A percentile compares a stretch with the other conserved stretches of the same genome.
phyloP scores from a whole-genome alignment of 2,797 vertebrate species.

The Chelidonichthys spinosus region DNA sequence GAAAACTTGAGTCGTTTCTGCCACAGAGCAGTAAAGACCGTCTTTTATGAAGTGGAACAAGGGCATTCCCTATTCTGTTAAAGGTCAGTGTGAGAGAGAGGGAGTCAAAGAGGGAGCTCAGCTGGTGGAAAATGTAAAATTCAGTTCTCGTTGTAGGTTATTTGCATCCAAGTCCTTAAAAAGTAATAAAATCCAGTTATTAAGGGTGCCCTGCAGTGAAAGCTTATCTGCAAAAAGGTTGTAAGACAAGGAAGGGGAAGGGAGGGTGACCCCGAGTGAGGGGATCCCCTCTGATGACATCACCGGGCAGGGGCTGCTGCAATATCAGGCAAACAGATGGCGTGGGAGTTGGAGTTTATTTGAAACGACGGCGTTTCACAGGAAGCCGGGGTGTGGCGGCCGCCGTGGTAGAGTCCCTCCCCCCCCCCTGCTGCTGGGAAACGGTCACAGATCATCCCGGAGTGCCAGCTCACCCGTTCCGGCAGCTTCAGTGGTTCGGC shows the following conservation, averaged over 20 bases:
- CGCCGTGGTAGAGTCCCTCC: constrained; percentile 48
- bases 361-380: constrained; percentile 23
- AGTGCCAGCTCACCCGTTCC: constrained; percentile 72
- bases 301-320: constrained; percentile 32
- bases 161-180: background rate
- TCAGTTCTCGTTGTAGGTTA: background rate
- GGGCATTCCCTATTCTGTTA: constrained; percentile 41
- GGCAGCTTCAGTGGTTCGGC: constrained; percentile 54
- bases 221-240: background rate
- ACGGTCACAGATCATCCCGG: constrained; percentile 49
- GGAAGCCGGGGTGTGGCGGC: constrained; percentile 33
- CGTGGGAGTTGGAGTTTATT: constrained; percentile 61
- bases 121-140: constrained; percentile 21
- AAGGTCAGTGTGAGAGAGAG: constrained; percentile 30
- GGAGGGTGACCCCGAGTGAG: constrained; percentile 28
- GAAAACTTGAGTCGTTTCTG: constrained; percentile 24
- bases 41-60: constrained; percentile 58
- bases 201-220: background rate
- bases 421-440: constrained; percentile 64
- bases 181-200: background rate
- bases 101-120: constrained; percentile 12
- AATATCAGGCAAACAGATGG: constrained; percentile 21
- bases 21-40: constrained; percentile 33
- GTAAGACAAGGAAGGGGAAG: background rate
- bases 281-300: constrained; percentile 61